Conservation (phyloP, 2,888 invertebrate species). For the Germaria angustata region DNA sequence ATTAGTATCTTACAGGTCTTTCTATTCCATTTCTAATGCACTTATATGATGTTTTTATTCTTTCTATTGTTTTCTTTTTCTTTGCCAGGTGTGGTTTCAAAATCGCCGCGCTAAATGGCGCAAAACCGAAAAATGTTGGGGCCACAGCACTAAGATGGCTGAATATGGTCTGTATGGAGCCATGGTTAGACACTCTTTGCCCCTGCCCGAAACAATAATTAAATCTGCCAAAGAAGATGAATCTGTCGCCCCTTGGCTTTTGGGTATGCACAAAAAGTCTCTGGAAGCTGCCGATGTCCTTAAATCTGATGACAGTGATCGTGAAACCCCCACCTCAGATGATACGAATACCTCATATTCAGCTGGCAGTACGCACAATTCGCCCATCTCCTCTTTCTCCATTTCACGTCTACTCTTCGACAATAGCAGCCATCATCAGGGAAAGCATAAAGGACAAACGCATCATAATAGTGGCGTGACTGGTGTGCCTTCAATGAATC, state of each 20-base stretch:
- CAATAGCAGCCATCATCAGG: conserved; percentile 71
- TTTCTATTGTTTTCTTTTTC: background rate
- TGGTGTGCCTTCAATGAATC: conserved; percentile 47
- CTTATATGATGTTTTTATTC: background rate
- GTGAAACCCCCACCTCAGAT: conserved; percentile 82
- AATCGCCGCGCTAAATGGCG: conserved; percentile 99
- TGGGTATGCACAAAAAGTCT: conserved; percentile 98
- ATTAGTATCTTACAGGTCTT: too few species aligned
- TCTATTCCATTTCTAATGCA: too few species aligned
- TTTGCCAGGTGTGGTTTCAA: conserved; percentile 92
- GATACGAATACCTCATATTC: conserved; percentile 83
- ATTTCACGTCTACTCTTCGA: conserved; percentile 79
- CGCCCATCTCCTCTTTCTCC: conserved; percentile 80
- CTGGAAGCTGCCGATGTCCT: conserved; percentile 98
- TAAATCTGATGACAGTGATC: conserved; percentile 88
- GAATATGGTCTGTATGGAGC: conserved; percentile 99
- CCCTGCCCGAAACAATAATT: conserved; percentile 98
- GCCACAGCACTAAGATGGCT: conserved; percentile 99
- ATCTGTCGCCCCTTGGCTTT: conserved; percentile 98
- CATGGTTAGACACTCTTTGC: conserved; percentile 99
- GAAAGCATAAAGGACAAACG: conserved; percentile 56
- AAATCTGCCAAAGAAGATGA: conserved; percentile 98
- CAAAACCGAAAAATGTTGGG: conserved; percentile 99
- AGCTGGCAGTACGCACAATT: conserved; percentile 79
- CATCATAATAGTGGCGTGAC: conserved; percentile 62